These are phyloP conservation scores for Hirtodrosophila alboralis DNA, from an alignment of 2,888 invertebrate genomes.

Conservation along the genomic window DNA sequence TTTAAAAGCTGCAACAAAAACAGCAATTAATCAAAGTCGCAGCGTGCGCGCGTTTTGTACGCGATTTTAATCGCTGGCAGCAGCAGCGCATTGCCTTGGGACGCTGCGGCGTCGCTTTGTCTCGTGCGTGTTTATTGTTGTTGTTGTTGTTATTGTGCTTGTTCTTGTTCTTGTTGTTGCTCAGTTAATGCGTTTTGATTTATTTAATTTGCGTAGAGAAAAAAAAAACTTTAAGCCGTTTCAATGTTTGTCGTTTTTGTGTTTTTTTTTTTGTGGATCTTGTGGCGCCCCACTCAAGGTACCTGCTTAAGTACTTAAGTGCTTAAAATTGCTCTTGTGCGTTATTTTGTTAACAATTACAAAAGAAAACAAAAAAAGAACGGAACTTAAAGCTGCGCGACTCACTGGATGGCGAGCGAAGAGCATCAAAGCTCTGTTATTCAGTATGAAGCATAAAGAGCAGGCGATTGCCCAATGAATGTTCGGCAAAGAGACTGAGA, in stretches of 20 bases:
- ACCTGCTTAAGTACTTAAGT: constrained; percentile 2
- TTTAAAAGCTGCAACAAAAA: constrained; percentile 19
- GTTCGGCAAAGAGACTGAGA: no score
- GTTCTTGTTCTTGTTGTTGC: constrained; percentile 15
- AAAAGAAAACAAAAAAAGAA: no score
- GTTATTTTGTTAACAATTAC: constrained; percentile 1
- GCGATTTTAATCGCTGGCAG: constrained; percentile 48
- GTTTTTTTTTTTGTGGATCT: no score
- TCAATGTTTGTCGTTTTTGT: constrained; percentile 39
- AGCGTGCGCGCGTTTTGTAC: constrained; percentile 50
- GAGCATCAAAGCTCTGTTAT: no score
- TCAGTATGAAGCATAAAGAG: no score
- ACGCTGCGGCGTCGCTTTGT: constrained; percentile 48
- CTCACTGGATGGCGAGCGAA: no score
- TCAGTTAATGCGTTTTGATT: constrained; percentile 52
- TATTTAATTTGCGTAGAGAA: constrained; percentile 42
- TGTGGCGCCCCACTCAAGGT: constrained; percentile 2
- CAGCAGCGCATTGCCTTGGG: constrained; percentile 25
- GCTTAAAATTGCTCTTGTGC: not conserved
- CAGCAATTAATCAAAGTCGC: constrained; percentile 64
- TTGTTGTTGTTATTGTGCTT: constrained; percentile 11
- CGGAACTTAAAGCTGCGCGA: no score
- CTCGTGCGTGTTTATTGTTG: constrained; percentile 25
- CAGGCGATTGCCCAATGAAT: no score
- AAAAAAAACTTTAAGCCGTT: constrained; percentile 39